These are phyloP conservation scores for Bembecia ichneumoniformis DNA, from an alignment of 2,888 invertebrate genomes.

Conservation along the genomic window DNA sequence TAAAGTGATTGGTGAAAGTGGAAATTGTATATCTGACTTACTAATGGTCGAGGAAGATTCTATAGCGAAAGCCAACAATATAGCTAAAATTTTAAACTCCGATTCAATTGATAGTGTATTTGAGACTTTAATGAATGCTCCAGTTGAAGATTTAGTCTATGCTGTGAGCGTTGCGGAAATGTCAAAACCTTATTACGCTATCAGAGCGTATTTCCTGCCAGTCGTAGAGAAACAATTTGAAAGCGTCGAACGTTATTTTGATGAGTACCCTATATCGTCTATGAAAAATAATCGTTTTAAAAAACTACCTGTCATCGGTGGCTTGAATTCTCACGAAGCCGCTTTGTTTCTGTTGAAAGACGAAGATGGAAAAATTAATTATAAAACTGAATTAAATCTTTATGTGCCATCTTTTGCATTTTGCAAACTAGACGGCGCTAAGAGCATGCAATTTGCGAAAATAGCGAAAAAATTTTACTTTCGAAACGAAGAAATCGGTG, in stretches of 20 bases:
- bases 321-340: constrained; percentile 40
- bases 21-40: constrained; percentile 38
- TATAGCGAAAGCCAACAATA: constrained; percentile 29
- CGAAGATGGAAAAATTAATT: constrained; percentile 28
- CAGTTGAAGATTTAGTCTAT: constrained; percentile 37
- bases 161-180: constrained; percentile 33
- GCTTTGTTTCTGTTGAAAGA: constrained; percentile 36
- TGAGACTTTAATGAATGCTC: constrained; percentile 28
- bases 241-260: constrained; percentile 34
- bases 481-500: constrained; percentile 18
- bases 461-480: constrained; percentile 38
- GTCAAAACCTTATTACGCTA: constrained; percentile 19
- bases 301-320: constrained; percentile 36
- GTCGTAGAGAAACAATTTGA: constrained; percentile 45
- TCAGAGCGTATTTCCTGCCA: constrained; percentile 36
- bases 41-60: constrained; percentile 39
- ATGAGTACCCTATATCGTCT: constrained; percentile 30
- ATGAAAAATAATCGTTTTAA: constrained; percentile 27
- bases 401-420: constrained; percentile 36
- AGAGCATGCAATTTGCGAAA: constrained; percentile 18
- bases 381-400: constrained; percentile 31
- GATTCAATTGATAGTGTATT: constrained; percentile 27
- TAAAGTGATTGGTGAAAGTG: constrained; percentile 48
- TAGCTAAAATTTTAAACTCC: constrained; percentile 34
- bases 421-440: constrained; percentile 18